Evolutionary conservation across 2,113 vertebrate species (phyloP), one percentile per base, ranked within the genome.

Genomic region (Phalacrocorax carbo): DNA sequence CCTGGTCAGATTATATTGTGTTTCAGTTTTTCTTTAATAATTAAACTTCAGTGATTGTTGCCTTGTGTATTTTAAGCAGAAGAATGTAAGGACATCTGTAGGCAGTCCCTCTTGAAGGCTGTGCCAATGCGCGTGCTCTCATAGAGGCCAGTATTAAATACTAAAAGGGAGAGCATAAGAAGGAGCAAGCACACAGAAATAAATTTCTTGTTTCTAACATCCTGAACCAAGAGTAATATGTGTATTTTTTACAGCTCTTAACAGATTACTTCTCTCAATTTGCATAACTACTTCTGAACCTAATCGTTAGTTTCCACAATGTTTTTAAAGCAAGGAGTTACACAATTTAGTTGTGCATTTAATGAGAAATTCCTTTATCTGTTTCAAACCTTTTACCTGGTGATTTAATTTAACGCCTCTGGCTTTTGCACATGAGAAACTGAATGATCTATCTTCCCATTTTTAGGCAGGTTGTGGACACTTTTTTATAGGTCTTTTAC

Each of bases 51-150:
- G 17, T 11, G 0, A 21, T 69, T 48, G 16, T 92, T 86, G 29
- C 21, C 15, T n/a, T 79, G 21, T 79, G 15, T 76, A 21, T 97
- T 82, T 90, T 51, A 46, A 88, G 54, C 32, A 32, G 9, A 20
- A 17, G 44, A 64, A 27, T 1, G 1, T 66, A 13, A 77, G 17
- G 51, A 5, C 0, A 0, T 26, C 36, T 42, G 60, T 64, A 48
- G 42, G 8, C 25, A 29, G 19, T 78, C 17, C 15, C 9, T 22
- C 62, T 26, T 73, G 82, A 73, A 36, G 34, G 17, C n/a, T 58
- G 27, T 73, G 36, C 25, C 30, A 29, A 0, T 29, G 32, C 38
- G 36, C 10, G 66, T 66, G 29, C 32, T 82, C 65, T 84, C 9
- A 6, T 12, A 69, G 44, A 52, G 36, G 30, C 88, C 30, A 2